phyloP scores from a whole-genome alignment of 2,797 vertebrate species.

The Thripadectes ignobilis region DNA sequence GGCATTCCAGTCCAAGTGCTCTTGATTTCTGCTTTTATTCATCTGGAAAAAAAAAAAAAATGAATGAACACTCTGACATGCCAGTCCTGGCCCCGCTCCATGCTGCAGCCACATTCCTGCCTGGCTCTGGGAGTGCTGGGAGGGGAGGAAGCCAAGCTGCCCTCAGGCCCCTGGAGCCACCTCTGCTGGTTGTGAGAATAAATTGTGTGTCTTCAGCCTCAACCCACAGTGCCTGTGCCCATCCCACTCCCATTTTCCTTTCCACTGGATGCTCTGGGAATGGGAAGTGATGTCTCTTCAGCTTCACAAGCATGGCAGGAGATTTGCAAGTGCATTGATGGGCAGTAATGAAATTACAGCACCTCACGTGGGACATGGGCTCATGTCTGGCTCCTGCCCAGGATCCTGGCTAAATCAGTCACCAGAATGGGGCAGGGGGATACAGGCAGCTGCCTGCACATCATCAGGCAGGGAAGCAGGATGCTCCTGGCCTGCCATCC shows the following conservation, averaged over 20 bases:
- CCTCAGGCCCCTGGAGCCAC: accelerated
- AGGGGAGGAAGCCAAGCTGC: neutral
- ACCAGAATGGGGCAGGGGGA: accelerated
- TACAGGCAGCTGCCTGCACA: neutral
- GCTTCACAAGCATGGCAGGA: neutral
- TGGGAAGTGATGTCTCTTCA: neutral
- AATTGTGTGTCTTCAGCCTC: neutral
- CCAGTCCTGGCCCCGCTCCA: neutral
- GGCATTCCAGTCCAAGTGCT: constrained; percentile 17
- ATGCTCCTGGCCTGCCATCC: neutral
- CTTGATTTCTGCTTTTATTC: neutral
- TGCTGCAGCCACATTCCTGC: neutral
- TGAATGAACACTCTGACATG: neutral
- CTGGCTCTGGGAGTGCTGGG: neutral
- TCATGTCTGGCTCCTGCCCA: neutral
- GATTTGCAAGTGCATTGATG: neutral
- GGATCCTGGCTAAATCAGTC: accelerated
- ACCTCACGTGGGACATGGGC: neutral
- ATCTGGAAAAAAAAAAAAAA: neutral
- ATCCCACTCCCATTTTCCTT: neutral
- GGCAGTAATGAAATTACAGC: neutral
- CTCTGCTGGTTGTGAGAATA: neutral
- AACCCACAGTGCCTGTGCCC: neutral
- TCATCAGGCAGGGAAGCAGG: neutral
- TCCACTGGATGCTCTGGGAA: neutral